Evolutionary conservation across 1,140 invertebrate species (phyloP).

Genomic region (Calliphora vicina): DNA sequence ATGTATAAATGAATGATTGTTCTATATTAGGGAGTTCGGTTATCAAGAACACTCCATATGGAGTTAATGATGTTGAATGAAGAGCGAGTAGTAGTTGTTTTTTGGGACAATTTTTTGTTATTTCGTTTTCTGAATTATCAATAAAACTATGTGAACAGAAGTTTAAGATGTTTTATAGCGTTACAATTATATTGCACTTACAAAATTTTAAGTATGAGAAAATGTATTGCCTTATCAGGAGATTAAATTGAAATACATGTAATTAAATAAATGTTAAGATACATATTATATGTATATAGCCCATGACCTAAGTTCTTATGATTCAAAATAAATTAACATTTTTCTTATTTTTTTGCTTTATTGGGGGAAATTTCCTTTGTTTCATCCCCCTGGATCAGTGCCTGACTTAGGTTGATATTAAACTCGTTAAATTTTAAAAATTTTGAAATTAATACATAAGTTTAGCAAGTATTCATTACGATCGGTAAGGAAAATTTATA

Average conservation of each 20-base stretch:
- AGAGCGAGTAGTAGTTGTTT: neutral
- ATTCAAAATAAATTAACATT: too few relatives aligned
- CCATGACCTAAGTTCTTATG: too few relatives aligned
- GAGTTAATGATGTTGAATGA: conserved; percentile 16
- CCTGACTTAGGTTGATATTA: too few relatives aligned
- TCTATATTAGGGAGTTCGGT: conserved; percentile 9
- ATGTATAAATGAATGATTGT: neutral
- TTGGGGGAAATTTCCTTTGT: too few relatives aligned
- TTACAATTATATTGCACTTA: neutral
- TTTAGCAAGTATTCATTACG: too few relatives aligned
- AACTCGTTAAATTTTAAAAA: too few relatives aligned
- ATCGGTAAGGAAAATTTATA: too few relatives aligned
- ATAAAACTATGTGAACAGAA: conserved; percentile 7
- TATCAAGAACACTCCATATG: conserved; percentile 9
- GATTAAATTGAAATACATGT: neutral
- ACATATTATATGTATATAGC: too few relatives aligned
- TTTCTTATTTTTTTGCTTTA: too few relatives aligned
- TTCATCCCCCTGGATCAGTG: too few relatives aligned
- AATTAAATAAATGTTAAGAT: too few relatives aligned
- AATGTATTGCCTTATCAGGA: neutral
- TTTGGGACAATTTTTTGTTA: neutral
- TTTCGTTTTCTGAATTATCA: neutral
- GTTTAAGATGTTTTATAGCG: conserved; percentile 18
- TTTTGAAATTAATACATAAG: too few relatives aligned
- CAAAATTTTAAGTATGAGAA: neutral